Base-by-base conservation (phyloP, 2,888 invertebrate genomes). In the Campoplex nolae region DNA sequence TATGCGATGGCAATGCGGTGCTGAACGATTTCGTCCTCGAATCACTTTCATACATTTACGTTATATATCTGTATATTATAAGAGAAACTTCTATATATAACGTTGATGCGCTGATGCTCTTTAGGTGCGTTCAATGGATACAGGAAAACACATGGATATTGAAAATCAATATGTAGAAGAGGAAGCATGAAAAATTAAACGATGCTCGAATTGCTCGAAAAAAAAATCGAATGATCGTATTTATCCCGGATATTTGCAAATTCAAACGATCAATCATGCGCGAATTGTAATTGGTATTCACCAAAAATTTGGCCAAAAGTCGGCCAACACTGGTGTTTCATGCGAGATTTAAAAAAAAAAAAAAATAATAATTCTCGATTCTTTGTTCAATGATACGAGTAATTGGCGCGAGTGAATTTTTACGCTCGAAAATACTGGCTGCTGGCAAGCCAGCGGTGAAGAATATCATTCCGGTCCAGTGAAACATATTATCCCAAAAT, bases 1-100 rank as follows among this genome's bases (percentile, higher is more conserved):
- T 87, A 87, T 84, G 87, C 84, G 74, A 84, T 82, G 77, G 77
- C 77, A 45, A 84, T 82, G 84, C 87, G 58, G 62, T 70, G 58
- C 78, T 68, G 78, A 84, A 82, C 82, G 81, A 78, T 87, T 82
- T 74, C 82, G 70, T 74, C 48, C 80, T 45, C 80, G 77, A 84
- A 81, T 84, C 38, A 78, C 70, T 75, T 56, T 67, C 23, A 48
- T 42, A 32, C 32, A 48, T 67, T 38, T 6, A 3, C 16, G 0
- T 16, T 32, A 32, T 77, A 67, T 45, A 38, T 38, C 38, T 38
- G 38, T 38, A 23, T 51, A 62, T 16, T 32, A 7, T 35, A 16
- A 67, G 45, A 54, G 38, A 54, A 35, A 2, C 18, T 6, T 78
- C 23, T 54, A 65, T 65, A 65, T 65, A 71, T 11, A 51, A 38